A percentile compares a stretch with the other conserved stretches of the same genome.
phyloP scores from a whole-genome alignment of 2,797 vertebrate species.

The Gymnoscopelus braueri region DNA sequence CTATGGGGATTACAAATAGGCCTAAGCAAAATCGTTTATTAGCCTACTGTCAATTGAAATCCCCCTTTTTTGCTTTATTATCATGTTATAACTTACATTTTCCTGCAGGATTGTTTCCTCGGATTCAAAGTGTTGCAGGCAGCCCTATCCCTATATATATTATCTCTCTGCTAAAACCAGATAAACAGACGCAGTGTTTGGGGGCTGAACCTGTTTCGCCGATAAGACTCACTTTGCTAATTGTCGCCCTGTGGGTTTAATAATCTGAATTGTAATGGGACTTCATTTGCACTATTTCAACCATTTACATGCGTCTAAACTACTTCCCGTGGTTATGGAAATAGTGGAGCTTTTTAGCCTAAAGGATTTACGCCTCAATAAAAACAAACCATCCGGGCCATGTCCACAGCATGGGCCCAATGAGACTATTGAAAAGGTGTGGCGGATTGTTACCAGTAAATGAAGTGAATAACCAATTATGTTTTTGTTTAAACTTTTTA shows the following conservation, averaged over 20 bases:
- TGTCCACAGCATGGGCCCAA: slow-evolving; percentile 4
- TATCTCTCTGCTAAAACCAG: no score
- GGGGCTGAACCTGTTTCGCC: slow-evolving; percentile 55
- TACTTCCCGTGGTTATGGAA: slow-evolving; percentile 71
- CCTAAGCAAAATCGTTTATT: neutral
- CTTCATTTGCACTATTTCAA: slow-evolving; percentile 77
- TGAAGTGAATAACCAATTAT: slow-evolving; percentile 36
- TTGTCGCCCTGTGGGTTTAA: slow-evolving; percentile 73
- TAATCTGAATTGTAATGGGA: slow-evolving; percentile 78
- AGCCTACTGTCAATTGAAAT: no score
- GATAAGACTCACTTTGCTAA: slow-evolving; percentile 74
- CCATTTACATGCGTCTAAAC: slow-evolving; percentile 74
- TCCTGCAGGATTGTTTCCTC: neutral
- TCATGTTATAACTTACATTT: neutral
- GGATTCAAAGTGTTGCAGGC: neutral
- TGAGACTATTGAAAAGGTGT: no score
- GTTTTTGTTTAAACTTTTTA: slow-evolving; percentile 45
- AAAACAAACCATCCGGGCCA: slow-evolving; percentile 39
- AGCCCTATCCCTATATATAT: no score
- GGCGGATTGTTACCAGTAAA: slow-evolving; percentile 17
- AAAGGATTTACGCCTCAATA: slow-evolving; percentile 44
- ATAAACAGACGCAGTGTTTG: neutral
- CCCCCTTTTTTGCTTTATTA: neutral
- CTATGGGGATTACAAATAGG: neutral
- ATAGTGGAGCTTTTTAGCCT: slow-evolving; percentile 43